A percentile compares a stretch with the other conserved stretches of the same genome.
Evolutionary conservation across 2,113 vertebrate genomes (phyloP).

Genomic region (Rousettus leschenaultii): DNA sequence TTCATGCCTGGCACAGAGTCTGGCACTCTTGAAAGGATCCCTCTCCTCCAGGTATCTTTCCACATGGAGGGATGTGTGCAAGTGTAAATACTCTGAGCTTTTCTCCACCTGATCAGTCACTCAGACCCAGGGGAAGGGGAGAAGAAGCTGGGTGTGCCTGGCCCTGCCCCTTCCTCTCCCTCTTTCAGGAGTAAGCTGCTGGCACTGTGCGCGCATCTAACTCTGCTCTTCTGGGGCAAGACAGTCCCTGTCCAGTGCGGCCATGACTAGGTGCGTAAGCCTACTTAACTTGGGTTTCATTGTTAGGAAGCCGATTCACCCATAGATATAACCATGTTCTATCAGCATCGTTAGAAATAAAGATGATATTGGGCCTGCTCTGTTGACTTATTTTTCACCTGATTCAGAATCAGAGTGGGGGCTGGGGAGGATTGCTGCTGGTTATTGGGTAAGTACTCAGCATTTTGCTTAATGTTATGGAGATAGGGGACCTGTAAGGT

Average conservation of each 20-base stretch:
- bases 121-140: neutral
- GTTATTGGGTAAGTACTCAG: neutral
- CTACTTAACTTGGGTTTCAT: neutral
- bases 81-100: neutral
- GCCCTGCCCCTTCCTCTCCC: neutral
- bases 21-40: neutral
- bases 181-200: neutral
- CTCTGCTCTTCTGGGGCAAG: neutral
- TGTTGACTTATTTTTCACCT: neutral
- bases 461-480: neutral
- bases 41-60: neutral
- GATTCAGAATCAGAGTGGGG: neutral
- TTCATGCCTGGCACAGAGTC: neutral
- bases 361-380: neutral
- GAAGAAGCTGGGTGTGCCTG: neutral
- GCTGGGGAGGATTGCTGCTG: neutral
- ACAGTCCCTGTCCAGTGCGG: neutral
- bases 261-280: neutral
- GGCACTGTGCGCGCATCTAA: neutral
- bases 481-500: neutral
- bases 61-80: neutral
- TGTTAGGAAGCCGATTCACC: neutral
- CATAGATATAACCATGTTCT: neutral
- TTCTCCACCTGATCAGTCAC: neutral
- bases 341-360: slow-evolving; percentile 9